Conservation (phyloP, 2,797 vertebrate genomes). For the Xenops minutus region DNA sequence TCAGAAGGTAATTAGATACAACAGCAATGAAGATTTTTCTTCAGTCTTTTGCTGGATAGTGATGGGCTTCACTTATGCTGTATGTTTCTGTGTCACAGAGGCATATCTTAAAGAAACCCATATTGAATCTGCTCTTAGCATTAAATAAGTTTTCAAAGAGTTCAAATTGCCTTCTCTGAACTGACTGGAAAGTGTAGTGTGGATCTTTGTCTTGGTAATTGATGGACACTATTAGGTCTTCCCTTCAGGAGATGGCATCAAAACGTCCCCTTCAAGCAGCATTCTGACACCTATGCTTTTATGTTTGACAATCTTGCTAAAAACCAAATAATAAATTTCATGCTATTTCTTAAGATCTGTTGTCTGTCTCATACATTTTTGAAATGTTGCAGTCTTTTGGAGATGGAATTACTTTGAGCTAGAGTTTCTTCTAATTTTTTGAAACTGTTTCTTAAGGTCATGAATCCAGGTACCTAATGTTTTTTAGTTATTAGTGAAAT, state of each 20-base stretch:
- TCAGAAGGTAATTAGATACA: neutral
- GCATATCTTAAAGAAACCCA: neutral
- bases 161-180: neutral
- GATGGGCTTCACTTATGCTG: neutral
- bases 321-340: slow-evolving; percentile 31
- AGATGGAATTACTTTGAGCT: neutral
- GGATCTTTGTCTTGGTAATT: slow-evolving; percentile 2
- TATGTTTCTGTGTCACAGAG: neutral
- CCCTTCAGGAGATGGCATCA: slow-evolving; percentile 6
- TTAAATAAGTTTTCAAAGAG: neutral
- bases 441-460: neutral
- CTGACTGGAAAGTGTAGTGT: neutral
- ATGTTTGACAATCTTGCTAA: slow-evolving; percentile 32
- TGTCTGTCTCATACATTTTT: slow-evolving; percentile 41
- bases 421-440: neutral
- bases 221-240: slow-evolving; percentile 52
- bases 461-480: neutral
- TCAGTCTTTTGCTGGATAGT: neutral
- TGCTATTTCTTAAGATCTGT: slow-evolving; percentile 38
- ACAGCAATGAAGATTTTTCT: neutral
- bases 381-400: slow-evolving; percentile 27
- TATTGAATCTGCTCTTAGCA: neutral
- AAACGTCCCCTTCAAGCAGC: neutral
- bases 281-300: slow-evolving; percentile 38
- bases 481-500: neutral